Evolutionary conservation across 2,888 invertebrate genomes (phyloP).

Genomic region (Phlogophora meticulosa): DNA sequence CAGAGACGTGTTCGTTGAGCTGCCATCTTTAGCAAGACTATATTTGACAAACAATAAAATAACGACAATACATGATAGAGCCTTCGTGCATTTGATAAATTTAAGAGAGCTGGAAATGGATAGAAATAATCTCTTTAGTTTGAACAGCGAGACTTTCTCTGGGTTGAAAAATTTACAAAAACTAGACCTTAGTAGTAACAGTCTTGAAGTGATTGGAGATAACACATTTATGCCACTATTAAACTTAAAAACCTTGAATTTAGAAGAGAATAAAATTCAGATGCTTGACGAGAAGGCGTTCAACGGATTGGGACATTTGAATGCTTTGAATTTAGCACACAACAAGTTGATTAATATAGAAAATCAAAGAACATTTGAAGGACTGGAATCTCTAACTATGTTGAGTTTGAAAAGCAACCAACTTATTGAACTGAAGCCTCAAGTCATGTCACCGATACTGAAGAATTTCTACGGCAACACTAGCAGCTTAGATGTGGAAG

Average conservation of each 20-base stretch:
- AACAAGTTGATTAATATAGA: conserved; percentile 80
- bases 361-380: conserved; percentile 79
- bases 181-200: conserved; percentile 94
- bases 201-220: conserved; percentile 94
- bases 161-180: conserved; percentile 93
- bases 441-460: conserved; percentile 81
- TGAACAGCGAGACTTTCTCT: conserved; percentile 94
- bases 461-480: conserved; percentile 77
- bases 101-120: conserved; percentile 95
- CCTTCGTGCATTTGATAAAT: conserved; percentile 93
- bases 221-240: conserved; percentile 92
- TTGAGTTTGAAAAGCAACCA: conserved; percentile 83
- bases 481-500: conserved; percentile 83
- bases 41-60: conserved; percentile 96
- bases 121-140: conserved; percentile 93
- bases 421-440: conserved; percentile 76
- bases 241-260: conserved; percentile 78
- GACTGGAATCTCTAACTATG: conserved; percentile 73
- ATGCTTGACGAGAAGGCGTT: conserved; percentile 87
- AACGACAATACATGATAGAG: conserved; percentile 95
- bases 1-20: conserved; percentile 93
- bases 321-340: conserved; percentile 79
- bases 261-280: conserved; percentile 86
- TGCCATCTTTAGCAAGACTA: conserved; percentile 93
- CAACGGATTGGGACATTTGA: conserved; percentile 78